Evolutionary conservation across 2,113 vertebrate genomes (phyloP).

Genomic region (Microcebus tavaratra): DNA sequence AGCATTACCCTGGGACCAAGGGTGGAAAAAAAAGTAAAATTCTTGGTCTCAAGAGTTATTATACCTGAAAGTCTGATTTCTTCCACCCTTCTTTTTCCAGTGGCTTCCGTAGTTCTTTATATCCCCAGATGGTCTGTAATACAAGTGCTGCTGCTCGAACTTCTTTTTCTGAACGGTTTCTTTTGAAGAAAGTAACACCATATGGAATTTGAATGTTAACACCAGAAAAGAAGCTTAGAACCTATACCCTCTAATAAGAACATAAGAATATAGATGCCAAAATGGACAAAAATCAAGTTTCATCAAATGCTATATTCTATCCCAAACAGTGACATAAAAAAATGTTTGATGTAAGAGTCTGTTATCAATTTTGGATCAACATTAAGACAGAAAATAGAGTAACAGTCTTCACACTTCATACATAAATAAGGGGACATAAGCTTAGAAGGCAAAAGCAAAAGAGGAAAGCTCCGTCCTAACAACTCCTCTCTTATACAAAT

Average conservation of each 20-base stretch:
- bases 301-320: background rate
- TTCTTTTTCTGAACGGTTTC: slow-evolving; percentile 95
- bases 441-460: background rate
- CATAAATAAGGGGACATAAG: background rate
- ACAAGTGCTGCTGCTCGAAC: slow-evolving; percentile 94
- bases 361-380: background rate
- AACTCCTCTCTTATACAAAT: background rate
- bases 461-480: background rate
- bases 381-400: background rate
- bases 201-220: background rate
- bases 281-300: background rate
- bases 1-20: background rate
- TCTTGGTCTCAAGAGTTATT: background rate
- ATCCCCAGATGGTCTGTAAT: slow-evolving; percentile 95
- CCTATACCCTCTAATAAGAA: background rate
- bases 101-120: slow-evolving; percentile 94
- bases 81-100: slow-evolving; percentile 98
- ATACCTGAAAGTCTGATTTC: slow-evolving; percentile 96
- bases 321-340: background rate
- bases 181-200: slow-evolving; percentile 69
- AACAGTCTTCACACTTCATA: background rate
- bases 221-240: background rate
- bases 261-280: background rate
- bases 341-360: background rate
- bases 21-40: background rate